These are phyloP conservation scores for Julus scandinavius DNA, from an alignment of 2,888 invertebrate species.

Conservation along the genomic window DNA sequence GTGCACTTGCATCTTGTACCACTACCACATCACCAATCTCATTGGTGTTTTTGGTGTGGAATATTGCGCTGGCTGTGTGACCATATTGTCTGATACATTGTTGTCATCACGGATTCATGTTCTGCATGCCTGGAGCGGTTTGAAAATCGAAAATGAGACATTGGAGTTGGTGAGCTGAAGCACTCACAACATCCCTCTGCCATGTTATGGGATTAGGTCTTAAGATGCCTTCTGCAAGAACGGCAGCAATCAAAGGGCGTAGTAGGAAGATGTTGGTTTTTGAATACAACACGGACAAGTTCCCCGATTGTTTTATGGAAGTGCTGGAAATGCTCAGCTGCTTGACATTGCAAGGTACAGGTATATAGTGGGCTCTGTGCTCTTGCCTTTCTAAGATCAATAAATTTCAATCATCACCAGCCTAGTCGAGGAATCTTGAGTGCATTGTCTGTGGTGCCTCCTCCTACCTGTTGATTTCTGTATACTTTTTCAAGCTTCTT, in stretches of 20 bases:
- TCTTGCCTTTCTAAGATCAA: slow-evolving; percentile 1
- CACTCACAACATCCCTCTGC: not conserved
- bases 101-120: not conserved
- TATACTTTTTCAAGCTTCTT: not conserved
- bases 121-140: not conserved
- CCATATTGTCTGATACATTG: not conserved
- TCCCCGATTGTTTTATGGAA: slow-evolving; percentile 34
- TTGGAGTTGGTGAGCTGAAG: not conserved
- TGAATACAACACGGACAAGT: not conserved
- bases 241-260: not conserved
- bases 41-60: not conserved
- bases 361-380: not conserved
- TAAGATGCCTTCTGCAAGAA: not conserved
- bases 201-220: not conserved
- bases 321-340: slow-evolving; percentile 33
- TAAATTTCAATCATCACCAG: not conserved
- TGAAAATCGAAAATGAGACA: not conserved
- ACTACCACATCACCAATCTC: not conserved
- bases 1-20: slow-evolving; percentile 1
- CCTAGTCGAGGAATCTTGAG: not conserved
- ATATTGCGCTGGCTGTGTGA: not conserved
- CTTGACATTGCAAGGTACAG: slow-evolving; percentile 37
- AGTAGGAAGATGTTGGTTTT: not conserved
- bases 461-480: slow-evolving; percentile 18
- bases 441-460: not conserved